Evolutionary conservation across 2,797 vertebrate genomes (phyloP).

Genomic region (Sparidentex hasta): DNA sequence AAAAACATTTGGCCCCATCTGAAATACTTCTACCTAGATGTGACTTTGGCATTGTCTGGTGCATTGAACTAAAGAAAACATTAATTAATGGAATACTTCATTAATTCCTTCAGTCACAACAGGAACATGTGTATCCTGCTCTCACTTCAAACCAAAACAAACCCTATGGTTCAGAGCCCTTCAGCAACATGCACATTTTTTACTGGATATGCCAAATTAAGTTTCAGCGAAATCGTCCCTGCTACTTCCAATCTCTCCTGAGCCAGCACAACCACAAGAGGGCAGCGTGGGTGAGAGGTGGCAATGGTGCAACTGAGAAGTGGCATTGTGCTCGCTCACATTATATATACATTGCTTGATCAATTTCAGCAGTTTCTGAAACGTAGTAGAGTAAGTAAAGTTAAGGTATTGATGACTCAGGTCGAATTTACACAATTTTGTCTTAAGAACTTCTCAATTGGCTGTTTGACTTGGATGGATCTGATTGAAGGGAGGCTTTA

Average conservation of each 20-base stretch:
- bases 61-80: background rate
- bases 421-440: background rate
- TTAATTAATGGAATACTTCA: background rate
- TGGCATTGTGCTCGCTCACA: rapidly evolving
- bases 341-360: background rate
- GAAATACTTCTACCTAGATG: background rate
- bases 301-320: background rate
- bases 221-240: background rate
- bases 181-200: background rate
- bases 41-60: background rate
- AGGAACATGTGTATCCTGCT: background rate
- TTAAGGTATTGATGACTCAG: background rate
- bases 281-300: conserved; percentile 26
- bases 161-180: background rate
- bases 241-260: background rate
- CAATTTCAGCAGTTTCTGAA: background rate
- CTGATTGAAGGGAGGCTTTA: background rate
- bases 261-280: conserved; percentile 54
- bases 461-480: background rate
- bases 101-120: background rate
- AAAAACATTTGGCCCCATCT: no score
- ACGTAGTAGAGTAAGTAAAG: no score
- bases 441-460: no score
- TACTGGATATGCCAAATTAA: background rate
- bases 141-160: background rate